Conservation (phyloP, 2,888 invertebrate species). For the Azorinus chamasolen region DNA sequence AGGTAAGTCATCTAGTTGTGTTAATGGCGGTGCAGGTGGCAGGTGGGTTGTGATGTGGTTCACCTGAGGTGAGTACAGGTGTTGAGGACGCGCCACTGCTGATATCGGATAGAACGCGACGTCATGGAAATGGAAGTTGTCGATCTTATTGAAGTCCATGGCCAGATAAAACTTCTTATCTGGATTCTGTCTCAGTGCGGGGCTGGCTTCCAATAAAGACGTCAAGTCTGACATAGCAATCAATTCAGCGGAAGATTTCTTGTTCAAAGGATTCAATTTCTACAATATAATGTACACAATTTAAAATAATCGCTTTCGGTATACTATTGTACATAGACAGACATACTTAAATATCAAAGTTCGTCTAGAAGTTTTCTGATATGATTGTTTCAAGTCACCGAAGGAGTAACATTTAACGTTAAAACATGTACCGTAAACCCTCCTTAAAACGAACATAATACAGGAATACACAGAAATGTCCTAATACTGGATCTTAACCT, state of each 20-base stretch:
- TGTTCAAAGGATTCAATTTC: conserved; percentile 92
- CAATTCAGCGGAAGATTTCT: conserved; percentile 88
- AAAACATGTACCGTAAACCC: no score
- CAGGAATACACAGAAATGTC: no score
- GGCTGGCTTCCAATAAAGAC: conserved; percentile 85
- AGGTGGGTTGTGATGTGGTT: conserved; percentile 93
- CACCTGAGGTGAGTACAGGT: conserved; percentile 92
- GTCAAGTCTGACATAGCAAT: conserved; percentile 80
- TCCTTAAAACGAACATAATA: no score
- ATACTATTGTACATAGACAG: no score
- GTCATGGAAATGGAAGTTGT: conserved; percentile 93
- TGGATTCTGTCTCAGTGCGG: conserved; percentile 83
- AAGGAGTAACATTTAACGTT: no score
- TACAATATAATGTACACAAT: conserved; percentile 33
- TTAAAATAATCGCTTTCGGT: no score
- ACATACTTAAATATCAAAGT: no score
- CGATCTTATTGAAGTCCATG: conserved; percentile 94
- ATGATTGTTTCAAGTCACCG: no score
- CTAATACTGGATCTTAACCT: no score
- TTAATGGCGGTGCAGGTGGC: conserved; percentile 91
- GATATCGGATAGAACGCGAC: conserved; percentile 87
- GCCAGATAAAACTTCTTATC: conserved; percentile 94
- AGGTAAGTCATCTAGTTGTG: conserved; percentile 89
- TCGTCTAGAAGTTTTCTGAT: no score
- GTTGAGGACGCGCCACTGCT: conserved; percentile 88